A percentile compares a stretch with the other conserved stretches of the same genome.
These are phyloP conservation scores for Arvicanthis niloticus DNA, from an alignment of 2,113 vertebrate genomes.

Conservation along the genomic window DNA sequence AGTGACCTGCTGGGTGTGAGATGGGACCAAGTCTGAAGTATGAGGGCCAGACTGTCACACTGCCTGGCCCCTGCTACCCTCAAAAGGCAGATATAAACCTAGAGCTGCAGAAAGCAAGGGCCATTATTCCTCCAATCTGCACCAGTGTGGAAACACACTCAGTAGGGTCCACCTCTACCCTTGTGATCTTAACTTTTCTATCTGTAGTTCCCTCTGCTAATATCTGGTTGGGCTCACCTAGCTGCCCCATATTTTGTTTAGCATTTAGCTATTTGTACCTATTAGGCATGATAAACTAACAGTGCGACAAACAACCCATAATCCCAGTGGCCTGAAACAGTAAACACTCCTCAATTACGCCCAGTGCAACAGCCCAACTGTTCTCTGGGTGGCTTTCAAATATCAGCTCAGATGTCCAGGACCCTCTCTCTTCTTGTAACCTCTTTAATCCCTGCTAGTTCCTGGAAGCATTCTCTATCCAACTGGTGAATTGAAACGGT, in stretches of 20 bases:
- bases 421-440: not conserved
- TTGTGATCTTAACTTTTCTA: not conserved
- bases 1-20: not conserved
- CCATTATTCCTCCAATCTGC: not conserved
- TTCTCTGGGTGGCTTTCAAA: not conserved
- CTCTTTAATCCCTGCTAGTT: not conserved
- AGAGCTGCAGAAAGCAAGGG: not conserved
- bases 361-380: not conserved
- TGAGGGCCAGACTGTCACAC: not conserved
- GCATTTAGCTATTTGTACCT: not conserved
- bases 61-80: not conserved
- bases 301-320: not conserved
- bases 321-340: not conserved
- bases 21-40: not conserved
- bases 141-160: fast-evolving
- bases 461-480: not conserved
- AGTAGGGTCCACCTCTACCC: not conserved
- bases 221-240: not conserved
- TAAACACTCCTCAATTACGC: not conserved
- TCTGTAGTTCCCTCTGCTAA: not conserved
- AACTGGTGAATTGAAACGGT: not conserved
- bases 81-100: not conserved
- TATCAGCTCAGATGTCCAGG: not conserved
- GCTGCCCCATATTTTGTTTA: not conserved
- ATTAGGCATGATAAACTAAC: not conserved